Base-by-base conservation (phyloP, 2,888 invertebrate genomes). In the Colostygia pectinataria region DNA sequence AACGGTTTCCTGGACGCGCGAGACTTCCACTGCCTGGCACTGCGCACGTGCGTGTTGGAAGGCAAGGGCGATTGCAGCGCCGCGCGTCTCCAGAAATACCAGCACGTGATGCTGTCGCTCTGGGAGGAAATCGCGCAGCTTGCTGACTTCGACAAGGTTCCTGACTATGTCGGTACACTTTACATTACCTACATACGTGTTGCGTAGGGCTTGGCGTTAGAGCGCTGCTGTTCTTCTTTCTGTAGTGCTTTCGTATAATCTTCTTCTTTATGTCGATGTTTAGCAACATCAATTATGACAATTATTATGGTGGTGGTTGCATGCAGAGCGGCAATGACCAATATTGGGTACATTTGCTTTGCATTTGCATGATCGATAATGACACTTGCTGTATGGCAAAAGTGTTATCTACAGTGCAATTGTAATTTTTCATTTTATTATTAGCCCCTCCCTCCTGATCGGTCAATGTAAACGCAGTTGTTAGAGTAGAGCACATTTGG, bases 51-150 rank as follows among this genome's bases (percentile, higher is more conserved):
- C 55, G 92, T 96, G 36, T 92, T 96, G 45, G 96, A 96, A 71
- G 95, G 96, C 61, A 95, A 95, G 69, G 96, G 96, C 14, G 95
- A 95, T 71, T 96, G 95, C 83, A 94, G 93, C 72, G 80, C 92
- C 43, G 91, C 91, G 2, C 92, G 93, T 13, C 91, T 95, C 50
- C 93, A 94, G 70, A 95, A 95, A 78, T 95, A 96, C 84, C 93
- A 95, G 77, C 95, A 95, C 77, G 92, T 96, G 59, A 96, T 96
- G 96, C 85, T 93, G 43, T 95, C 95, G 65, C 91, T 96, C 13
- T 96, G 96, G 96, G 95, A 95, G 69, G 96, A 96, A 90, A 95
- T 96, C 61, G 93, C 96, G 0, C 95, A 95, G 68, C 88, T 96
- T 59, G 96, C 96, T 24, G 96, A 96, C 89, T 96, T 96, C 82